Base-by-base conservation (phyloP, 2,113 vertebrate species). In the Hippolais icterina region DNA sequence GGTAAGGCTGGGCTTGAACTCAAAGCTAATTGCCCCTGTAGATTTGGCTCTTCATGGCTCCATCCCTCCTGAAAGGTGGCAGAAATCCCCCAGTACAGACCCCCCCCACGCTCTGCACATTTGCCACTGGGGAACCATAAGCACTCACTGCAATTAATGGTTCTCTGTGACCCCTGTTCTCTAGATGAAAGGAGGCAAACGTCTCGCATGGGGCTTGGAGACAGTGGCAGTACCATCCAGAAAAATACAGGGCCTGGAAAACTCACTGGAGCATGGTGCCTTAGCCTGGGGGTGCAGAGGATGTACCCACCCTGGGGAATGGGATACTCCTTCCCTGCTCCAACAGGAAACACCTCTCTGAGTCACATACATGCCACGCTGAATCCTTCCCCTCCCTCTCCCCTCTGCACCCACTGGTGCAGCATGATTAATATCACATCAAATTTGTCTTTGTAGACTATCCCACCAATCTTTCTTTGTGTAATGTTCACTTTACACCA, bases 371-470 rank as follows among this genome's bases (percentile, higher is more conserved):
- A 0, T 1, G 28, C 37, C 12, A 15, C 0, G 0, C 54, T 37
- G 29, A 77, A 49, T 42, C 47, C 53, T 50, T 70, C 61, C 85
- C 52, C 64, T 78, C 35, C 37, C 41, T 85, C 83, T 90, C 64
- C 46, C 31, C 70, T 76, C 69, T 46, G 74, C 9, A 28, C 41
- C 42, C 4, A 2, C 68, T 53, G 57, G 54, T 2, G 0, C 68
- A 80, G 15, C 19, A 65, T 88, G 96, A 97, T 95, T 95, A 96
- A 97, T 87, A 96, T 77, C 78, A 75, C 52, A 97, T 87, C 65
- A 90, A 87, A 91, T 80, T 94, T 81, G 17, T 81, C 92, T 82
- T 76, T 93, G 92, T 78, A 93, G 66, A 70, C 79, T 76, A 93
- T 94, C 87, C 65, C 75, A 92, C 72, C 46, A 46, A 89, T 93